Percentiles rank a stretch among this genome's conserved stretches.
Conservation (phyloP, 2,797 vertebrate genomes). For the Eulemur rubriventer region DNA sequence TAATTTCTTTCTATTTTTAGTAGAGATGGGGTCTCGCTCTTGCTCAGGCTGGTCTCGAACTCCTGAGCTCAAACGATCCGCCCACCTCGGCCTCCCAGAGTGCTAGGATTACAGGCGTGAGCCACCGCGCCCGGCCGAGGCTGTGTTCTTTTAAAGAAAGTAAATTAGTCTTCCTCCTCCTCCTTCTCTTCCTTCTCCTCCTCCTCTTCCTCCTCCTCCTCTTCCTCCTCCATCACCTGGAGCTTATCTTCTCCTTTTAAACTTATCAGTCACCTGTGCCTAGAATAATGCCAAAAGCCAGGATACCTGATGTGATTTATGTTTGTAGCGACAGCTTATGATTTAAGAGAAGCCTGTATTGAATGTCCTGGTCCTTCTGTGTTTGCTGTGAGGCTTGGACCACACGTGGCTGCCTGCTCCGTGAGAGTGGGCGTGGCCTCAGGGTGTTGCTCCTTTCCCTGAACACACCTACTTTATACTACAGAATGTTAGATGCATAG, state of each 20-base stretch:
- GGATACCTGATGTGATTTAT: constrained; percentile 64
- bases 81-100: too few relatives aligned
- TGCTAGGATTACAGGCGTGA: too few relatives aligned
- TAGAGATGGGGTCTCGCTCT: too few relatives aligned
- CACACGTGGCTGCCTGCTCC: neutral
- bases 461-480: neutral
- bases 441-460: neutral
- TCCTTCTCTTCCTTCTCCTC: neutral
- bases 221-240: constrained; percentile 14
- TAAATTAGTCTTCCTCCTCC: constrained; percentile 66
- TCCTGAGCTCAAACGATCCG: too few relatives aligned
- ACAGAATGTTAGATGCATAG: neutral
- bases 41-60: too few relatives aligned
- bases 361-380: constrained; percentile 51
- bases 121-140: too few relatives aligned
- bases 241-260: constrained; percentile 75
- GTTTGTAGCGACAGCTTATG: constrained; percentile 68
- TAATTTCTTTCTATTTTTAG: too few relatives aligned
- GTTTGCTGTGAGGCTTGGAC: constrained; percentile 34
- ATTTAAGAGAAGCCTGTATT: constrained; percentile 68
- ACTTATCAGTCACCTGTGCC: constrained; percentile 62
- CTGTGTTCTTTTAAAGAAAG: constrained; percentile 57
- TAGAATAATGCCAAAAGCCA: constrained; percentile 61
- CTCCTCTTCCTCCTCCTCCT: neutral
- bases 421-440: neutral